Percentiles rank a stretch among this genome's conserved stretches.
Conservation (phyloP, 2,113 vertebrate species). For the Emydura subglobosa region DNA sequence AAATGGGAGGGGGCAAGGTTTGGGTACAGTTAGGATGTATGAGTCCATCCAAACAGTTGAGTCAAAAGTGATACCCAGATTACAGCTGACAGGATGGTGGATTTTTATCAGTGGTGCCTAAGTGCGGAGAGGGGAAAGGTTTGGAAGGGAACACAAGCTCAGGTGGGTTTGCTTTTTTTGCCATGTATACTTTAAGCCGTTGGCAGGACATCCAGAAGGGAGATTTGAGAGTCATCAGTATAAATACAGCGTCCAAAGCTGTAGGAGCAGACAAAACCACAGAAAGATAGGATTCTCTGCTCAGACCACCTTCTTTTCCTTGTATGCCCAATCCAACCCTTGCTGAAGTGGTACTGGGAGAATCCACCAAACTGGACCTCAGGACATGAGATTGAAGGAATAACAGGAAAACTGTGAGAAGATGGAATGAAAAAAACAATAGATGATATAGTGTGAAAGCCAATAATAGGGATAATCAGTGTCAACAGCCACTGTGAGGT, state of each 20-base stretch:
- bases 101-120: neutral
- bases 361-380: neutral
- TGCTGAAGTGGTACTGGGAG: neutral
- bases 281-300: neutral
- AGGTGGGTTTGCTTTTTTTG: neutral
- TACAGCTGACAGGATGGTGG: neutral
- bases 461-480: no score
- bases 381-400: neutral
- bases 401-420: neutral
- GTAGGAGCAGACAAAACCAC: neutral
- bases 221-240: neutral
- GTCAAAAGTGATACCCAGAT: neutral
- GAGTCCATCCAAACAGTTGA: neutral
- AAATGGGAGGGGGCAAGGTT: neutral
- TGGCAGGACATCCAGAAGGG: neutral
- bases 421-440: neutral
- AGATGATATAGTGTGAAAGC: no score
- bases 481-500: no score
- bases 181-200: neutral
- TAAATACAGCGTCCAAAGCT: neutral
- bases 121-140: neutral
- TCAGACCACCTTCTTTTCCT: neutral
- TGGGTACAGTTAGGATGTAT: neutral
- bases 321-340: neutral
- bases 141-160: neutral